Percentiles rank a stretch among this genome's conserved stretches.
Conservation (phyloP, 1,140 invertebrate genomes). For the Chlorops oryzae region DNA sequence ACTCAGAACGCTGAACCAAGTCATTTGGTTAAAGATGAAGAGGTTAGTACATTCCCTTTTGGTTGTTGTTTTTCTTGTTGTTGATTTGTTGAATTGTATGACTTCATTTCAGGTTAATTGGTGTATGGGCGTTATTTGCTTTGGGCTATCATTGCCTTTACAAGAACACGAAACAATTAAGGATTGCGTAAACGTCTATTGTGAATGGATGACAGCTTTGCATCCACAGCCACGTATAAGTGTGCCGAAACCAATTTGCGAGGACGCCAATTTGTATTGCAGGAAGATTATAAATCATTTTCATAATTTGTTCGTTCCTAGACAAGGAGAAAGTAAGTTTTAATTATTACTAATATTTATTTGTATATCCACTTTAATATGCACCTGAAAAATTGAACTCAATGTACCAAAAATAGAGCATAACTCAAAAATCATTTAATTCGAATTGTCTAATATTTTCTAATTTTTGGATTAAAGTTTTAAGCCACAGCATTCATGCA, state of each 20-base stretch:
- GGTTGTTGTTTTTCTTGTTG: background rate
- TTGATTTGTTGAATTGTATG: background rate
- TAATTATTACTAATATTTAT: slow-evolving; percentile 11
- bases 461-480: no score
- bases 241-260: slow-evolving; percentile 77
- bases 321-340: slow-evolving; percentile 78
- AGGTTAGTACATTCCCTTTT: slow-evolving; percentile 51
- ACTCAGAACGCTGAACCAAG: slow-evolving; percentile 71
- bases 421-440: no score
- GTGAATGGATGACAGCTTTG: slow-evolving; percentile 89
- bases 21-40: slow-evolving; percentile 66
- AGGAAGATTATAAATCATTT: slow-evolving; percentile 88
- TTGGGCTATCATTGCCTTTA: slow-evolving; percentile 82
- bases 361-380: slow-evolving; percentile 13
- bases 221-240: slow-evolving; percentile 73
- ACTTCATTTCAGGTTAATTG: slow-evolving; percentile 33
- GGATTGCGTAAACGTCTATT: slow-evolving; percentile 95
- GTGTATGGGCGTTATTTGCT: slow-evolving; percentile 70
- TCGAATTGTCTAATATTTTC: no score
- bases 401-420: no score
- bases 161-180: slow-evolving; percentile 88
- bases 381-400: background rate
- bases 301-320: slow-evolving; percentile 92
- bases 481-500: no score
- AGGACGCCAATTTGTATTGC: slow-evolving; percentile 88